Evolutionary conservation across 2,888 invertebrate species (phyloP), one percentile per base, ranked within the genome.

Genomic region (Corbicula japonica): DNA sequence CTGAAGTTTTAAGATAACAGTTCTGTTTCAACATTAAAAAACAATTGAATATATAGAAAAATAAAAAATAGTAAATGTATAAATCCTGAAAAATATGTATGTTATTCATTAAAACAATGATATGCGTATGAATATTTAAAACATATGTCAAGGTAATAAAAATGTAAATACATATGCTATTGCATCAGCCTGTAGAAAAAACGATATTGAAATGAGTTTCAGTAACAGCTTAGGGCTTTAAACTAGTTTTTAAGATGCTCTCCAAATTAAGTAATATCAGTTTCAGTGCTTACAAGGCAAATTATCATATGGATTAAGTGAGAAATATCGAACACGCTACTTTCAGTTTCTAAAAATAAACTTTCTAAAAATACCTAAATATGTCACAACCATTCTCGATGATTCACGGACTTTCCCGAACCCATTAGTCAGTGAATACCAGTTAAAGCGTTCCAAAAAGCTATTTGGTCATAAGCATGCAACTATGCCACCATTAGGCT

Each of bases 331-430:
- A 30, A 18, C 38, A 28, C 28, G 23, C 52, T 54, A 66, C 54
- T 54, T 66, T 66, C 41, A 28, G 34, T 35, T 54, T 62, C 71
- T 62, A 52, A 41, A 62, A 52, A 62, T 71, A 62, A 46, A 71
- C 48, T 38, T 41, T 41, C n/a, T n/a, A n/a, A n/a, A n/a, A n/a
- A n/a, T n/a, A n/a, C n/a, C n/a, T n/a, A 60, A 41, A 28, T 71
- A 41, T 50, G 21, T 62, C 71, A 54, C 62, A 54, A 28, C 35
- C 8, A 41, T 61, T 52, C 52, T n/a, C 52, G 71, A 61, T 50
- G 50, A 61, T 50, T 71, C 70, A 48, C 61, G 52, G 18, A 50
- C 26, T 10, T 58, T 23, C 60, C 30, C 30, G 69, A 54, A 34
- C n/a, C n/a, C n/a, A n/a, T n/a, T n/a, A n/a, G n/a, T n/a, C n/a